These are phyloP conservation scores for Phasianus colchicus DNA, from an alignment of 2,113 vertebrate genomes.

Conservation along the genomic window DNA sequence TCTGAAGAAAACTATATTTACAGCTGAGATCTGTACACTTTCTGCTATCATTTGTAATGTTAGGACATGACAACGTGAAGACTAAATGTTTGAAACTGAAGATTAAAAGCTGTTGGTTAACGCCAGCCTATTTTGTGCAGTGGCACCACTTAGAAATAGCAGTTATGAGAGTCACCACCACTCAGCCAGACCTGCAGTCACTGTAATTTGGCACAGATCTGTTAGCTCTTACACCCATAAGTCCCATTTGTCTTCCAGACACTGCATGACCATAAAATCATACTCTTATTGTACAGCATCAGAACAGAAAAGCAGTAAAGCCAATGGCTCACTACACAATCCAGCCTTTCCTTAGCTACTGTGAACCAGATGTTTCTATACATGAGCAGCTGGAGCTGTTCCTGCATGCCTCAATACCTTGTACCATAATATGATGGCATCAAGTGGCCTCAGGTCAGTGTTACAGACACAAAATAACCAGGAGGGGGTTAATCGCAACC, in stretches of 20 bases:
- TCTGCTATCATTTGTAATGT: background rate
- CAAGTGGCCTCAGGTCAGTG: background rate
- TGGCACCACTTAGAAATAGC: background rate
- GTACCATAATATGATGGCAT: background rate
- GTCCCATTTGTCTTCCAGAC: background rate
- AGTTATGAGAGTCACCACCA: background rate
- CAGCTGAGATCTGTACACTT: background rate
- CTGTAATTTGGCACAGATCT: background rate
- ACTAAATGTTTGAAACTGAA: background rate
- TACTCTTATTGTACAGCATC: background rate
- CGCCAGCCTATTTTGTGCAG: background rate
- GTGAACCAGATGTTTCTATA: background rate
- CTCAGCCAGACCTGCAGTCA: background rate
- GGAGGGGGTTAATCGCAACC: background rate
- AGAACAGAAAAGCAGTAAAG: background rate
- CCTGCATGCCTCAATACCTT: background rate
- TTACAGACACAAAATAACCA: background rate
- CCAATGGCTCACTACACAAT: background rate
- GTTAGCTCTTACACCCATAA: background rate
- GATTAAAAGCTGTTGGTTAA: background rate
- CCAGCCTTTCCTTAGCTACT: background rate
- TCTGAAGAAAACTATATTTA: background rate
- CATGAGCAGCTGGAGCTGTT: rapidly evolving
- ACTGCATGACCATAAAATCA: background rate
- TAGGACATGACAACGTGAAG: background rate